These are phyloP conservation scores for Erebia aethiops DNA, from an alignment of 2,888 invertebrate genomes.

Conservation along the genomic window DNA sequence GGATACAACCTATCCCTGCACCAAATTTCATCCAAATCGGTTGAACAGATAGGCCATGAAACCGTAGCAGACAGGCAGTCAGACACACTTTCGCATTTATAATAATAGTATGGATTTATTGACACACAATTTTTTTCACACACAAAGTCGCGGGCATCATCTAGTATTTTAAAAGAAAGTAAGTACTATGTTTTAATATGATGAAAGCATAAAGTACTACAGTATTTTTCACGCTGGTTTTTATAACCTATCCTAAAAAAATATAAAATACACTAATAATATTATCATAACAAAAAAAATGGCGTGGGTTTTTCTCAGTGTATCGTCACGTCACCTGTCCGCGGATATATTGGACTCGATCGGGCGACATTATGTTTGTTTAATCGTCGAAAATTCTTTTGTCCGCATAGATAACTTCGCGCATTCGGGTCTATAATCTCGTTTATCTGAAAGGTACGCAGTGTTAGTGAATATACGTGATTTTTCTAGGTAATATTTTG, in stretches of 20 bases:
- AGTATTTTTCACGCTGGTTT: neutral
- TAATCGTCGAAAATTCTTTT: conserved; percentile 77
- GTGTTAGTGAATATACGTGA: neutral
- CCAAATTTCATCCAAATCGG: no score
- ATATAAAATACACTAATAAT: conserved; percentile 5
- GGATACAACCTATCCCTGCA: no score
- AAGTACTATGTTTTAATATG: no score
- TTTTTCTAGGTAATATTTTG: neutral
- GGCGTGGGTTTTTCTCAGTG: conserved; percentile 24
- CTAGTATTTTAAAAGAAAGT: no score
- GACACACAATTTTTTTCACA: no score
- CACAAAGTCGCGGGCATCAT: no score
- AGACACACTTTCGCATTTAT: no score
- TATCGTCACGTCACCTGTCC: conserved; percentile 72
- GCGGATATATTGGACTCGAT: conserved; percentile 60
- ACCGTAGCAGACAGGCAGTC: no score
- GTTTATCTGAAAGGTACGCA: conserved; percentile 18
- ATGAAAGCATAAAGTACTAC: neutral
- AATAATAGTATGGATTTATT: no score
- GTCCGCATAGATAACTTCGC: conserved; percentile 64
- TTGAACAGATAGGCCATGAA: no score
- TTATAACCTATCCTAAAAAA: neutral
- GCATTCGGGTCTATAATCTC: conserved; percentile 45
- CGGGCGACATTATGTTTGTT: conserved; percentile 68
- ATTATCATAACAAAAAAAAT: conserved; percentile 1